Base-by-base conservation (phyloP, 2,888 invertebrate genomes). In the Cryptophagus acutangulus region DNA sequence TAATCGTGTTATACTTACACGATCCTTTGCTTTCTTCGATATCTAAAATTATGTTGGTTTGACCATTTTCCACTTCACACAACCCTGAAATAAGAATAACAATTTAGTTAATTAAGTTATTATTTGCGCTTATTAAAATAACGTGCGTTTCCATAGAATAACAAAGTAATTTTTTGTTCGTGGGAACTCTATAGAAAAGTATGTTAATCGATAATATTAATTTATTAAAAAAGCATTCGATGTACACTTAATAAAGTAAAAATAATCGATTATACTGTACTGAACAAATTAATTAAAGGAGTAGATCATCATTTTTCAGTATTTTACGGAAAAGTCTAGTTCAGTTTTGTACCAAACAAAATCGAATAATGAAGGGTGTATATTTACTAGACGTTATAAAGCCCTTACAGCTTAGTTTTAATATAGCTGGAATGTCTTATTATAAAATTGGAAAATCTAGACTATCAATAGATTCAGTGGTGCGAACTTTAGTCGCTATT, bases 1-100 rank as follows among this genome's bases (percentile, higher is more conserved):
- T 6, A 20, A 6, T 20, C 12, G 28, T n/a, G 5, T 28, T 26
- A 4, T 60, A 84, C 88, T 87, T 76, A 91, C 91, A 84, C 59
- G 78, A 74, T 52, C 85, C 88, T 68, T 83, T 76, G 67, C 91
- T 91, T 69, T 92, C 92, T 69, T 89, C 87, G 52, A 91, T 89
- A 65, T 91, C 91, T 54, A 92, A 74, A 59, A 92, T 90, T 50
- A 91, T 89, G 65, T 88, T 91, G 20, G 88, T 85, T 62, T 88
- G 85, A 24, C 88, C 87, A 41, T 82, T 86, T 73, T 89, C 87
- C 59, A 89, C 86, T 68, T 90, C 89, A 71, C 91, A 92, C 43
- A 79, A 62, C 46, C 77, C 81, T 81, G 70, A 34, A 65, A 63
- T 46, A 49, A 37, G 55, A 50, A 45, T 34, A 28, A n/a, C 20